Evolutionary conservation across 2,888 invertebrate genomes (phyloP).

Genomic region (Ormia ochracea): DNA sequence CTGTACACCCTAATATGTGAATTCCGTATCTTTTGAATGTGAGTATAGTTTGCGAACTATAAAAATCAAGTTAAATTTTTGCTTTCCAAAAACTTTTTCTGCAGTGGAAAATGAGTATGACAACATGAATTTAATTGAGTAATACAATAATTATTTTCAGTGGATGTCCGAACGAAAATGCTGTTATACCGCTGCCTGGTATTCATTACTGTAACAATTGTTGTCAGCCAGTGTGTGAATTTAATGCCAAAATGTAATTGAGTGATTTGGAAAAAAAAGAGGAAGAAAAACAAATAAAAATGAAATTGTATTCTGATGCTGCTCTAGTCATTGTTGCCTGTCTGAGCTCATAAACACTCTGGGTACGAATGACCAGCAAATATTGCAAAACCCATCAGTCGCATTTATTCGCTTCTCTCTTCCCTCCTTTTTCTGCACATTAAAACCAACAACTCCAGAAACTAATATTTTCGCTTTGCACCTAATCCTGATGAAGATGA

Average conservation of each 20-base stretch:
- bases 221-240: slow-evolving; percentile 57
- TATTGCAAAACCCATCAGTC: slow-evolving; percentile 26
- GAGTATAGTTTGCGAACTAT: no score
- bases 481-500: background rate
- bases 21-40: no score
- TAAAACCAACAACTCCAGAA: background rate
- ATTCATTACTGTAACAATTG: slow-evolving; percentile 24
- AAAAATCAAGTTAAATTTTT: no score
- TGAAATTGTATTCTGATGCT: slow-evolving; percentile 10
- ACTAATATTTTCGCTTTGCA: background rate
- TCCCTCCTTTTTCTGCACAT: no score
- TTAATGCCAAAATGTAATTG: slow-evolving; percentile 61
- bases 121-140: background rate
- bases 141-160: background rate
- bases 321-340: slow-evolving; percentile 26
- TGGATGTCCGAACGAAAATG: background rate
- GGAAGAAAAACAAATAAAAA: no score
- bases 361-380: slow-evolving; percentile 30
- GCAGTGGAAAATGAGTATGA: no score
- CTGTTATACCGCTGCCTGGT: background rate
- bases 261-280: slow-evolving; percentile 54
- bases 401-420: background rate
- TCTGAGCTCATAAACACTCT: slow-evolving; percentile 28
- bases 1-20: no score
- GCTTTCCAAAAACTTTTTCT: no score